A percentile compares a stretch with the other conserved stretches of the same genome.
phyloP scores from a whole-genome alignment of 2,888 invertebrate genomes.

The Syritta pipiens region DNA sequence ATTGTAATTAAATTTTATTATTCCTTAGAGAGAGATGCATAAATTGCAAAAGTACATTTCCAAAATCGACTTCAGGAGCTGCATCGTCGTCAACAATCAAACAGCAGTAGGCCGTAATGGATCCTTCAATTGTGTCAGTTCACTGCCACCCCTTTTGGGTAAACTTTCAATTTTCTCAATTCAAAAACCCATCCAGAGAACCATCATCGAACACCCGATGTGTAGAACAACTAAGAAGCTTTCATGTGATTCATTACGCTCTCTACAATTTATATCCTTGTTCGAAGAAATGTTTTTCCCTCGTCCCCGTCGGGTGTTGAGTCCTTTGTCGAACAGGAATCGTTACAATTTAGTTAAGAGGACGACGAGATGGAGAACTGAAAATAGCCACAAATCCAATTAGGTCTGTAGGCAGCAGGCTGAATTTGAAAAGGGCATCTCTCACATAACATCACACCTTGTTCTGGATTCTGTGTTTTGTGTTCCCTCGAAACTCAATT shows the following conservation, averaged over 20 bases:
- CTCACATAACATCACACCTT: constrained; percentile 46
- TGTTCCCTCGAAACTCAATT: background rate
- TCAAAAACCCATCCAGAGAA: background rate
- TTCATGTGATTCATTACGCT: constrained; percentile 44
- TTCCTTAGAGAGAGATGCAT: background rate
- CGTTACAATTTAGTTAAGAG: constrained; percentile 8
- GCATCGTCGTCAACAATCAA: no score
- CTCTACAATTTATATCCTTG: constrained; percentile 8
- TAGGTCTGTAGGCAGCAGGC: constrained; percentile 1
- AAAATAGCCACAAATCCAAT: constrained; percentile 53
- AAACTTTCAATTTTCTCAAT: constrained; percentile 14
- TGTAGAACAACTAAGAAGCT: constrained; percentile 1
- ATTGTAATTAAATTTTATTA: constrained; percentile 26
- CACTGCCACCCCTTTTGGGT: background rate
- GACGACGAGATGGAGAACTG: background rate
- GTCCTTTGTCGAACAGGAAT: constrained; percentile 16
- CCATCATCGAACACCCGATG: no score
- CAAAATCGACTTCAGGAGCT: no score
- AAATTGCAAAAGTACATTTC: background rate
- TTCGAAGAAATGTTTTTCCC: constrained; percentile 14
- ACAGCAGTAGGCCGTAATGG: constrained; percentile 10
- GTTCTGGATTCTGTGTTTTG: constrained; percentile 14
- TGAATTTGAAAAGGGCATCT: constrained; percentile 26
- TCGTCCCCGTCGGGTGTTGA: background rate
- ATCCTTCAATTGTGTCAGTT: constrained; percentile 20